A percentile compares a stretch with the other conserved stretches of the same genome.
Conservation (phyloP, 53 echinoderm and acorn worm species). For the Antedon mediterranea region DNA sequence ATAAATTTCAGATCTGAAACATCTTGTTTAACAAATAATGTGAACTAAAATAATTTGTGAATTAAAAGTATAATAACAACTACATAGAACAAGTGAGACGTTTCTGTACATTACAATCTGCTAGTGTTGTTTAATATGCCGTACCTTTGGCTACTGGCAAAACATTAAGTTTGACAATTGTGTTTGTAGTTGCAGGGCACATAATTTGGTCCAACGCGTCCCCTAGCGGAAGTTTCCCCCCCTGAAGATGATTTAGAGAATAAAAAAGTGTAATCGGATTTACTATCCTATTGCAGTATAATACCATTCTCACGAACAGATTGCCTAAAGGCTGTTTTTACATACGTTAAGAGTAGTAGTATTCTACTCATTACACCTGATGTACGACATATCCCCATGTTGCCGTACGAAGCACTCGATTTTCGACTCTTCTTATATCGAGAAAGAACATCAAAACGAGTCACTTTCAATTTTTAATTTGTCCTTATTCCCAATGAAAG, state of each 20-base stretch:
- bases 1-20: no score
- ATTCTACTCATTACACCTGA: background rate
- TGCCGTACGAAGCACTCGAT: background rate
- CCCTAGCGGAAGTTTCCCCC: background rate
- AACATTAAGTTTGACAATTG: background rate
- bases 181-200: background rate
- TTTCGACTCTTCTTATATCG: background rate
- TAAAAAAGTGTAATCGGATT: background rate
- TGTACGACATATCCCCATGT: background rate
- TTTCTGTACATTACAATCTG: background rate
- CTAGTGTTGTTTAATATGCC: no score
- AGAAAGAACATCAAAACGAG: background rate
- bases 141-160: no score
- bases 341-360: background rate
- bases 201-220: background rate
- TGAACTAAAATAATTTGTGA: no score
- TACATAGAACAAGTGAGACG: no score
- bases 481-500: background rate
- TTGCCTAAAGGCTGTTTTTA: background rate
- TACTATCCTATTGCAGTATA: background rate
- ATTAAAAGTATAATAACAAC: no score
- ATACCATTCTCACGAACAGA: background rate
- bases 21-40: no score
- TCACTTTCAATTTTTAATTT: background rate
- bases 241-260: background rate